Conservation (phyloP, 92 coral and sea anemone genomes). For the Blastomussa wellsi region DNA sequence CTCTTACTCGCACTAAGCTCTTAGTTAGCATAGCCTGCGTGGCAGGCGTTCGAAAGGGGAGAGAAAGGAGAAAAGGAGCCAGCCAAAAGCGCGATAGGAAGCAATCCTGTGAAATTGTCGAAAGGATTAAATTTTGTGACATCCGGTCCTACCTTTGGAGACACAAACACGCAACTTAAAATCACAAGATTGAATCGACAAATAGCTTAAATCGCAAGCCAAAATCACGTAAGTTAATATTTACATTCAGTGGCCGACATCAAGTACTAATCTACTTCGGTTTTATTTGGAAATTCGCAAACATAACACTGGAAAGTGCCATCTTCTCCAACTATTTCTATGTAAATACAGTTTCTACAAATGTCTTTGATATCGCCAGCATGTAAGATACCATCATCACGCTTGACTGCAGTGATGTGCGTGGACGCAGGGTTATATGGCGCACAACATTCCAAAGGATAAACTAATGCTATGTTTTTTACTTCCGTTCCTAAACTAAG, state of each 20-base stretch:
- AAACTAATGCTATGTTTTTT: not conserved
- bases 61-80: no score
- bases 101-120: no score
- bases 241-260: not conserved
- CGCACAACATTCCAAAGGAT: slow-evolving; percentile 21
- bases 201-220: not conserved
- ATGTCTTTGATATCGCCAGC: not conserved
- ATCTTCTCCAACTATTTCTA: not conserved
- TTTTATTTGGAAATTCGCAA: slow-evolving; percentile 8
- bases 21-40: not conserved
- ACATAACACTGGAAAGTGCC: not conserved
- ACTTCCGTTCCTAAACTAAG: not conserved
- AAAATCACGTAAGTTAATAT: not conserved
- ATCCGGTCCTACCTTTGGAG: no score
- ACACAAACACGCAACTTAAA: not conserved
- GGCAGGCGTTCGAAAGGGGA: no score
- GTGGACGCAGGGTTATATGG: slow-evolving; percentile 1
- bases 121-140: no score
- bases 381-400: not conserved
- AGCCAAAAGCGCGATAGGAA: no score
- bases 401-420: not conserved
- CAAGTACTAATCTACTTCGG: not conserved
- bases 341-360: not conserved
- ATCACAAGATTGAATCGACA: no score
- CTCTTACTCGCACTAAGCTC: not conserved